These are phyloP conservation scores for Neuroterus valhalla DNA, from an alignment of 1,140 invertebrate genomes.

Conservation along the genomic window DNA sequence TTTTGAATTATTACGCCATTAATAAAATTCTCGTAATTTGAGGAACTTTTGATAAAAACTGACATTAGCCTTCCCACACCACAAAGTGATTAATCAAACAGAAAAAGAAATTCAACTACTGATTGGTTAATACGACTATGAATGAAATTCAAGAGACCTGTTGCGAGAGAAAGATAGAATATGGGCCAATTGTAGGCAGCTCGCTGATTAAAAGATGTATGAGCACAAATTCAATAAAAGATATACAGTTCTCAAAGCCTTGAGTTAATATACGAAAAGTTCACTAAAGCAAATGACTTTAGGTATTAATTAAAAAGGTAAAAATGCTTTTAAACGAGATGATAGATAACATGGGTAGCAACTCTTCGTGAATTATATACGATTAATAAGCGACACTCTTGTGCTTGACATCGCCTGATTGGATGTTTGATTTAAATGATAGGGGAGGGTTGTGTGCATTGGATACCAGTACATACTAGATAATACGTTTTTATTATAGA, in stretches of 20 bases:
- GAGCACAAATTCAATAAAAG: too few relatives aligned
- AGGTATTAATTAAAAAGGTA: neutral
- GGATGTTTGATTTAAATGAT: constrained; percentile 8
- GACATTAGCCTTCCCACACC: neutral
- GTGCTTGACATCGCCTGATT: neutral
- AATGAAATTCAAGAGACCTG: neutral
- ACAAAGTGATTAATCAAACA: neutral
- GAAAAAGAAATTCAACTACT: constrained; percentile 13
- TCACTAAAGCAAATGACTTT: neutral
- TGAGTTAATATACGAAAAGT: neutral
- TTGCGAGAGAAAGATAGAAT: neutral
- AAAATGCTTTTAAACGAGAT: neutral
- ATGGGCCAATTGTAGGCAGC: too few relatives aligned
- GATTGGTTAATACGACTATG: constrained; percentile 12
- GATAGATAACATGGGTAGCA: constrained; percentile 19
- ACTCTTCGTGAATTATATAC: neutral
- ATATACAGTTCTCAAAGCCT: neutral
- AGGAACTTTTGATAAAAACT: neutral
- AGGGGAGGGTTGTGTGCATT: too few relatives aligned
- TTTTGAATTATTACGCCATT: neutral
- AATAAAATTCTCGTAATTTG: neutral
- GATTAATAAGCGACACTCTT: constrained; percentile 1
- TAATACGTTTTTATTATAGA: too few relatives aligned
- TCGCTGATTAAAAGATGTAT: too few relatives aligned
- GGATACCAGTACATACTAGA: too few relatives aligned